Conservation (phyloP, 2,888 invertebrate genomes). For the Patella depressa region DNA sequence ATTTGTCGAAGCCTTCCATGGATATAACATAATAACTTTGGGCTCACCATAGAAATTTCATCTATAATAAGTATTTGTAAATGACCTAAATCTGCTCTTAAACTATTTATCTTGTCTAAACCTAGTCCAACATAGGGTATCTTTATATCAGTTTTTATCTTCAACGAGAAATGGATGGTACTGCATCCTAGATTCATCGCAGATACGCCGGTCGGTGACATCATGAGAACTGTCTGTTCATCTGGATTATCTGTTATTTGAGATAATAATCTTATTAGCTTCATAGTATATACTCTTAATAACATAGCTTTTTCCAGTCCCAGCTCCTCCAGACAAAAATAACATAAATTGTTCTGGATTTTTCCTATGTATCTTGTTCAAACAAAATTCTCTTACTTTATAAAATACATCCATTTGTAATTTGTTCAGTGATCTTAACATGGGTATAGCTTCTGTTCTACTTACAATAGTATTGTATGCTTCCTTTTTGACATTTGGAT, state of each 20-base stretch:
- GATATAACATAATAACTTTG: too few species aligned
- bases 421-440: slow-evolving; percentile 19
- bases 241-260: slow-evolving; percentile 2
- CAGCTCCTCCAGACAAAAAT: too few species aligned
- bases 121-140: slow-evolving; percentile 18
- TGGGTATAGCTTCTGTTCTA: not conserved
- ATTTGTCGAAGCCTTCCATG: too few species aligned
- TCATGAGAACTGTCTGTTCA: slow-evolving; percentile 17
- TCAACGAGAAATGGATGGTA: slow-evolving; percentile 7
- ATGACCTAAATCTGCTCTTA: slow-evolving; percentile 16
- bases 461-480: not conserved
- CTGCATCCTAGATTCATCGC: slow-evolving; percentile 10
- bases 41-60: too few species aligned
- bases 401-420: slow-evolving; percentile 16
- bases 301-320: too few species aligned
- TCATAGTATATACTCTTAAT: slow-evolving; percentile 23
- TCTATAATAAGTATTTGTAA: slow-evolving; percentile 9
- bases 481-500: not conserved
- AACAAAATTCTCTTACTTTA: too few species aligned
- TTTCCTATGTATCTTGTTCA: too few species aligned
- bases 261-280: slow-evolving; percentile 14
- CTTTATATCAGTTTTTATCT: not conserved
- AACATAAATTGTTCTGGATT: too few species aligned
- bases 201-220: not conserved
- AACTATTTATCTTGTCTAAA: slow-evolving; percentile 5